Evolutionary conservation across 2,113 vertebrate species (phyloP).

Genomic region (Oenanthe oenanthe): DNA sequence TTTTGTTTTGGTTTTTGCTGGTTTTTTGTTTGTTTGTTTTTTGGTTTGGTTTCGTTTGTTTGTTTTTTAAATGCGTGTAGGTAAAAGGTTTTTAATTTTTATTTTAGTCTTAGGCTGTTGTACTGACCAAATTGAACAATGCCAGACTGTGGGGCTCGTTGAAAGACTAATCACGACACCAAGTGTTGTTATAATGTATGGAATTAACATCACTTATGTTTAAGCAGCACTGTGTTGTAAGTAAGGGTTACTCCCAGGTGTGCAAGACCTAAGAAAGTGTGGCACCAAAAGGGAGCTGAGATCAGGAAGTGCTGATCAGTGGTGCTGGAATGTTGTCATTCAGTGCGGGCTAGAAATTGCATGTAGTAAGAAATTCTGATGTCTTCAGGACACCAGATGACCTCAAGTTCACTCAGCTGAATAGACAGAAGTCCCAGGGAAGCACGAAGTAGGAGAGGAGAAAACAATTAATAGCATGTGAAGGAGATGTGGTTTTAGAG

Average conservation of each 20-base stretch:
- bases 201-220: neutral
- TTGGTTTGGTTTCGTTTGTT: neutral
- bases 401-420: neutral
- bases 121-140: neutral
- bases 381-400: neutral
- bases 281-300: neutral
- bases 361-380: fast-evolving
- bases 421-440: neutral
- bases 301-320: neutral
- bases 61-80: neutral
- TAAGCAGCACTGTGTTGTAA: neutral
- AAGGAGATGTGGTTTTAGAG: neutral
- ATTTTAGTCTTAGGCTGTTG: neutral
- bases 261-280: neutral
- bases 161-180: neutral
- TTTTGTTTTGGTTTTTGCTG: neutral
- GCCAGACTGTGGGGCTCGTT: neutral
- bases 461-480: neutral
- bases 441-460: neutral
- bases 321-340: neutral
- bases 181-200: neutral
- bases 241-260: neutral
- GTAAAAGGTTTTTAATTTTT: neutral
- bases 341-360: neutral
- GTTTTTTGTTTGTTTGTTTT: neutral